Base-by-base conservation (phyloP, 1,140 invertebrate genomes). In the Neodiprion lecontei region DNA sequence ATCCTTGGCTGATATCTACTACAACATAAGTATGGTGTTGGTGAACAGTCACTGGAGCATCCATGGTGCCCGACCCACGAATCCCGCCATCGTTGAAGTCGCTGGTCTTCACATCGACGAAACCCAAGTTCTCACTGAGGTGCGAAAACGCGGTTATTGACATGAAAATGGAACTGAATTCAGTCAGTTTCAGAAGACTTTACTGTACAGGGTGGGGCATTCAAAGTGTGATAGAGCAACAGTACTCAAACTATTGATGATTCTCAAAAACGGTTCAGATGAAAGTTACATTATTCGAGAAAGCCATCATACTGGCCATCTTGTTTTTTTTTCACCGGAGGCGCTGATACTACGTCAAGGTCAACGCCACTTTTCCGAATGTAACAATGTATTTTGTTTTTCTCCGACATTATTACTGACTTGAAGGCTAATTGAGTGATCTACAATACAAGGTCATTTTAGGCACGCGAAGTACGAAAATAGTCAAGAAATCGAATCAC, bases 1-100 rank as follows among this genome's bases (percentile, higher is more conserved):
- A 1, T 87, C 90, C 2, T 80, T 94, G 48, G 85, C 88, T 70
- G 90, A 91, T 73, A 83, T 94, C 49, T 90, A 86, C 69, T 82
- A 67, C 70, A 82, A 78, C 47, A 75, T 83, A 10, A 84, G 85
- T 14, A 67, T 90, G 23, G 79, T 84, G 21, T 76, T 90, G 28
- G 77, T 86, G 1, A 90, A 90, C 78, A 83, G 82, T 12, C 87
- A 88, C 80, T 83, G 82, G 47, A 85, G 82, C 65, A 69, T 89
- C 0, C 84, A 76, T 70, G 83, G 84, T 67, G 79, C 87, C 1
- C 76, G 84, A 71, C 87, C 87, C 9, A 70, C 83, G 7, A 69
- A 82, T n/a, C 87, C 88, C 5, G 83, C 80, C 67, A 73, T 88
- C 0, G 78, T 90, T 40, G 86, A 88, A 80, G 79, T 89, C 23